Evolutionary conservation across 2,888 invertebrate species (phyloP), one percentile per base, ranked within the genome.

Genomic region (Pandemis heparana): DNA sequence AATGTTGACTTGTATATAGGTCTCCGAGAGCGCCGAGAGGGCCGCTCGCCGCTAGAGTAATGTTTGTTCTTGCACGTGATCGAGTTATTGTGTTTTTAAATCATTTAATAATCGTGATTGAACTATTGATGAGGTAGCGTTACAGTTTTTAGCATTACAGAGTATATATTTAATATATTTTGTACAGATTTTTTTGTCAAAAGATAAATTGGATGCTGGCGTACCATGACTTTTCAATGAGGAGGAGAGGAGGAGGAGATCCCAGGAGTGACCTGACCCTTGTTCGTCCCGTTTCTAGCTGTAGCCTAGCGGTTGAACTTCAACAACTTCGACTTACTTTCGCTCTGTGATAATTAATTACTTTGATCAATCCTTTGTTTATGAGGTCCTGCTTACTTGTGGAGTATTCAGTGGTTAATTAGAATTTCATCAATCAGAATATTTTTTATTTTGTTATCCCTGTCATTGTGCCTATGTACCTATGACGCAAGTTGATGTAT

Each of bases 141-240:
- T 94, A 92, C 94, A 94, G 93, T 93, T 94, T 90, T 93, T 94
- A 94, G 94, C 94, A 92, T 92, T 93, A 94, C 94, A 95, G 94
- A 93, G 92, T 93, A 95, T 95, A 94, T 94, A 94, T 94, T 94
- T 94, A 93, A 94, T 95, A 94, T 94, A 95, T 95, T 95, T 95
- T 95, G 95, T 95, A 95, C 94, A 93, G 94, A 94, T 93, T 93
- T 94, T 94, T 94, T 94, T 95, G 94, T 94, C 94, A 90, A 94
- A 94, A 94, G 94, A 94, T 95, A 95, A 95, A 95, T 94, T 94
- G 94, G 92, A 93, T 94, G 94, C 90, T 94, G 94, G 94, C 93
- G 94, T 91, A 93, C 87, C 85, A 88, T 94, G 94, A 89, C 89
- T 94, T 95, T 94, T 95, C 90, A 92, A 89, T 94, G 89, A 83